Evolutionary conservation across 2,888 invertebrate genomes (phyloP).

Genomic region (Cataglyphis cursor): DNA sequence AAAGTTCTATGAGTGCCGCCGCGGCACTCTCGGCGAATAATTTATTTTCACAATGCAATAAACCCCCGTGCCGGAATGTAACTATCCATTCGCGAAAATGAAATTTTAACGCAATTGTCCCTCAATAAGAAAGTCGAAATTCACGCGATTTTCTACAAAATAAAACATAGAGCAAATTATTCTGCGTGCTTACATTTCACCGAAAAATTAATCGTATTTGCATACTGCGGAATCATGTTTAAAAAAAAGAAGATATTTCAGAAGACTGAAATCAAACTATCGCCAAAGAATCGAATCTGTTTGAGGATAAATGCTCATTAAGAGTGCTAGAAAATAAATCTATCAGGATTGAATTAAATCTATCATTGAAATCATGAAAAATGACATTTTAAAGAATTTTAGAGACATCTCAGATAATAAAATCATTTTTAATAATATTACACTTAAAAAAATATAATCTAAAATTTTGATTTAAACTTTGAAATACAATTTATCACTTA

Average conservation of each 20-base stretch:
- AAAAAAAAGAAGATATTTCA: not conserved
- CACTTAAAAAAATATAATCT: not conserved
- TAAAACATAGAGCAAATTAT: constrained; percentile 18
- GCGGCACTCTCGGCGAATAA: constrained; percentile 40
- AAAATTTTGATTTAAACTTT: not conserved
- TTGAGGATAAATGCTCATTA: not conserved
- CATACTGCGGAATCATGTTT: not conserved
- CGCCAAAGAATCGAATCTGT: not conserved
- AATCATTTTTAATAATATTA: not conserved
- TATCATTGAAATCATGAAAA: not conserved
- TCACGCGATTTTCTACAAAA: constrained; percentile 34
- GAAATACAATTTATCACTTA: not conserved
- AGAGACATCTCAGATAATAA: not conserved
- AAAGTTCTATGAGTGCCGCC: constrained; percentile 21
- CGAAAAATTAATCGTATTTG: constrained; percentile 50
- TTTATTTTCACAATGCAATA: constrained; percentile 49
- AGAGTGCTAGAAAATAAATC: not conserved
- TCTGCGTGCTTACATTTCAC: constrained; percentile 23
- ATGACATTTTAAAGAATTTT: not conserved
- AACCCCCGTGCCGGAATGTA: constrained; percentile 21
- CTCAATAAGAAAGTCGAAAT: constrained; percentile 46
- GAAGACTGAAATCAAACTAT: constrained; percentile 9
- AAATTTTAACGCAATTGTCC: constrained; percentile 56
- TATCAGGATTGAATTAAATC: not conserved
- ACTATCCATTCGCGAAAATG: constrained; percentile 54